Evolutionary conservation across 2,888 invertebrate genomes (phyloP).

Genomic region (Alcis repandata): DNA sequence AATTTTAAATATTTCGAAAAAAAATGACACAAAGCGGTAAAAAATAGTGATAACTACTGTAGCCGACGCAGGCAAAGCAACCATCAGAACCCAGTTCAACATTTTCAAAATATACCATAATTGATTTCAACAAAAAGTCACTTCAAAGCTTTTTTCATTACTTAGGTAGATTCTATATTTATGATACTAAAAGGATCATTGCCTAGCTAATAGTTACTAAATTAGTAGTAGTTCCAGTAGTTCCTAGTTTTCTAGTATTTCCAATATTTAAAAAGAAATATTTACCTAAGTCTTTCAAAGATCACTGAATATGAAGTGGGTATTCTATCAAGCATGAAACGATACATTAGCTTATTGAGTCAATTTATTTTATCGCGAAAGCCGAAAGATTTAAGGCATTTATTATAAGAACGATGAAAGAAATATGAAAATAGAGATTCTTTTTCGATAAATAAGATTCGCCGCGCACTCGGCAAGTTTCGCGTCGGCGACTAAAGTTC

Average conservation of each 20-base stretch:
- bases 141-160: no score
- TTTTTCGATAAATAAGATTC: slow-evolving; percentile 8
- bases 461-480: slow-evolving; percentile 4
- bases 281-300: background rate
- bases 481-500: background rate
- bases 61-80: no score
- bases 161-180: no score
- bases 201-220: no score
- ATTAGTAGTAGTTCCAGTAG: no score
- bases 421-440: slow-evolving; percentile 24
- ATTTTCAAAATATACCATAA: no score
- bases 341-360: slow-evolving; percentile 23
- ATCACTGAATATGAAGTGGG: slow-evolving; percentile 1
- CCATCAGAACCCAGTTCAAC: no score
- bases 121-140: no score
- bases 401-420: slow-evolving; percentile 27
- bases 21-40: no score
- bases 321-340: slow-evolving; percentile 16
- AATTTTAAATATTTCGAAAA: no score
- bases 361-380: slow-evolving; percentile 27
- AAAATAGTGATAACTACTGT: no score
- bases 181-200: no score
- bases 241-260: background rate
- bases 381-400: slow-evolving; percentile 20
- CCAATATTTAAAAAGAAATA: background rate